Evolutionary conservation across 2,113 vertebrate genomes (phyloP).

Genomic region (Melanocharis versteri): DNA sequence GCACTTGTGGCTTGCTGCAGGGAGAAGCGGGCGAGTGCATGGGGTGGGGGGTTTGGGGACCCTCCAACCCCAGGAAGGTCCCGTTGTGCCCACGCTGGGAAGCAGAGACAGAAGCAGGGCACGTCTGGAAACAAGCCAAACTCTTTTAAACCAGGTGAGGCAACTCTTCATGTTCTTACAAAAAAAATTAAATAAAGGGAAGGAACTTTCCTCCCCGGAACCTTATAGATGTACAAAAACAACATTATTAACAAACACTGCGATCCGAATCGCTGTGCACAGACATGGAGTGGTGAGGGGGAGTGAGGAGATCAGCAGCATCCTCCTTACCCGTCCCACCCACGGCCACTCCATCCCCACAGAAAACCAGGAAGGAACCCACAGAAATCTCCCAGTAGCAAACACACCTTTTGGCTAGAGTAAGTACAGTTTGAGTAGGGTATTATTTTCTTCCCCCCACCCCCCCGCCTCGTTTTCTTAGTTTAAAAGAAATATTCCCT

Average conservation of each 20-base stretch:
- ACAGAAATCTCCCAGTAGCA: not conserved
- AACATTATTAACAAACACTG: not conserved
- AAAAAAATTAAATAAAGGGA: conserved; percentile 49
- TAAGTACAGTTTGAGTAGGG: not conserved
- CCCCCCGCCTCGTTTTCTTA: not conserved
- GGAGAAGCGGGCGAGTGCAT: not conserved
- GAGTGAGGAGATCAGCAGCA: not conserved
- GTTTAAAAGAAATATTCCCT: conserved; percentile 37
- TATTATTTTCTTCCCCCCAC: fast-evolving
- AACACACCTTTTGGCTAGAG: not conserved
- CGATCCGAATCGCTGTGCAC: not conserved
- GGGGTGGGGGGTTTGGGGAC: not conserved
- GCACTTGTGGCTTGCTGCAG: not conserved
- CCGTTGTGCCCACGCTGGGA: fast-evolving
- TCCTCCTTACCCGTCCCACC: fast-evolving
- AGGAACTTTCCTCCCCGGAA: not conserved
- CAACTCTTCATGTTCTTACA: not conserved
- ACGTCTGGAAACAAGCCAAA: not conserved
- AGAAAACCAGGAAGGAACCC: not conserved
- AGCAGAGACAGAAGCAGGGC: not conserved
- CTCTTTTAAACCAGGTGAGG: conserved; percentile 12
- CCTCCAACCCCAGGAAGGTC: not conserved
- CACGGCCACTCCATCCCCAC: not conserved
- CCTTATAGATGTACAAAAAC: not conserved
- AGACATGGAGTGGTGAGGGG: not conserved